These are phyloP conservation scores for Pseudolycoriella hygida DNA, from an alignment of 2,888 invertebrate genomes.

Conservation along the genomic window DNA sequence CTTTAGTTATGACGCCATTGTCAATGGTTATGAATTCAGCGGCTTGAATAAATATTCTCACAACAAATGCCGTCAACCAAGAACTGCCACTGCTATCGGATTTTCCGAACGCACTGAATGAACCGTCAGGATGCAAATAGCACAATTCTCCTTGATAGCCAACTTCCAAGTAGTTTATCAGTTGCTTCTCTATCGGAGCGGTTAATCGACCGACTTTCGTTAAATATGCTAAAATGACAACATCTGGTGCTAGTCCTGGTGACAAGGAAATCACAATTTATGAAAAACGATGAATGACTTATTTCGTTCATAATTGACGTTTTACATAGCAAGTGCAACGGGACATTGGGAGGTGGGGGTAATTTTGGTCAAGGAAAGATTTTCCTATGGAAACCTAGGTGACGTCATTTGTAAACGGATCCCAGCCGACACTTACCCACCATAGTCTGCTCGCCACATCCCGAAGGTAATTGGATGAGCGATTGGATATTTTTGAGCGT, in stretches of 20 bases:
- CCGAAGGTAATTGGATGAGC: constrained; percentile 43
- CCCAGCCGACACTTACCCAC: too few species aligned
- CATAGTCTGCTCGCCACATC: constrained; percentile 53
- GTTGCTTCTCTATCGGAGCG: constrained; percentile 42
- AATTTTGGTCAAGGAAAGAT: too few species aligned
- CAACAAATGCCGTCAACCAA: constrained; percentile 74
- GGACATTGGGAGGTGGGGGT: too few species aligned
- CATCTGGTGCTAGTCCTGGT: constrained; percentile 50
- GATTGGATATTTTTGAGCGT: constrained; percentile 42
- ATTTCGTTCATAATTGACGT: too few species aligned
- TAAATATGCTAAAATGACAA: constrained; percentile 47
- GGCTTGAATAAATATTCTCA: constrained; percentile 60
- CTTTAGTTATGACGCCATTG: constrained; percentile 40
- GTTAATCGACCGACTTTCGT: constrained; percentile 47
- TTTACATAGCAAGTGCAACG: too few species aligned
- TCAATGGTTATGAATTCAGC: constrained; percentile 53
- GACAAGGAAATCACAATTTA: too few species aligned
- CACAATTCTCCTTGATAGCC: constrained; percentile 66
- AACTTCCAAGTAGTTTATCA: constrained; percentile 30
- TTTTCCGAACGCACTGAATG: constrained; percentile 66
- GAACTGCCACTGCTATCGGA: constrained; percentile 46
- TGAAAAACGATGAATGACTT: too few species aligned
- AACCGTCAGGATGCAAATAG: constrained; percentile 55
- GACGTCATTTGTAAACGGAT: too few species aligned
- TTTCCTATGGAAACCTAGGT: too few species aligned